Percentiles rank a stretch among this genome's conserved stretches.
phyloP scores from a whole-genome alignment of 2,113 vertebrate genomes.

The Potamarius usumacintae region DNA sequence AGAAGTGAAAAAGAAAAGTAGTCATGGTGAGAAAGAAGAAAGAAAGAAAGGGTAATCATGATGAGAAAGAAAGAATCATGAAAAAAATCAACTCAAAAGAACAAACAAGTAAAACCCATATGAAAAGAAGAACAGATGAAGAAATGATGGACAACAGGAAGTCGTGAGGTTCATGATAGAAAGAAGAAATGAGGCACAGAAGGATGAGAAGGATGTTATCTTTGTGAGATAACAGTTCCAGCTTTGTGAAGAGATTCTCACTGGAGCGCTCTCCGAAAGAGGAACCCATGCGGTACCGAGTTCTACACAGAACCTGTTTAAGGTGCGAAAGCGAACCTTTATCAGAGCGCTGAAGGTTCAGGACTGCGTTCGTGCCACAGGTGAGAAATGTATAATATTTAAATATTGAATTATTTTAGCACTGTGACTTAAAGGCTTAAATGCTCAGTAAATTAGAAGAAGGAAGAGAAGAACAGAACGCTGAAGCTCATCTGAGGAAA shows the following conservation, averaged over 20 bases:
- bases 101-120: background rate
- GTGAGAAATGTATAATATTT: background rate
- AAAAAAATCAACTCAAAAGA: background rate
- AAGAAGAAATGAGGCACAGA: background rate
- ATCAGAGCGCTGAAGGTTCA: background rate
- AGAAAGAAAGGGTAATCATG: background rate
- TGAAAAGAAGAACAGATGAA: background rate
- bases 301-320: background rate
- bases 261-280: background rate
- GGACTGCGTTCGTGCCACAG: background rate
- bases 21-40: background rate
- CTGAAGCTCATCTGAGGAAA: slow-evolving; percentile 4
- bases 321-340: background rate
- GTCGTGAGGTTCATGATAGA: background rate
- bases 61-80: background rate
- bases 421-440: background rate
- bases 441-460: background rate
- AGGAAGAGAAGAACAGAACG: background rate
- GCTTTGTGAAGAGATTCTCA: background rate
- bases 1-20: background rate
- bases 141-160: background rate
- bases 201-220: background rate
- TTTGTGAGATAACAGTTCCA: background rate
- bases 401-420: background rate
- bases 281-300: background rate